phyloP scores from a whole-genome alignment of 1,140 invertebrate species.

The Idris sp. region DNA sequence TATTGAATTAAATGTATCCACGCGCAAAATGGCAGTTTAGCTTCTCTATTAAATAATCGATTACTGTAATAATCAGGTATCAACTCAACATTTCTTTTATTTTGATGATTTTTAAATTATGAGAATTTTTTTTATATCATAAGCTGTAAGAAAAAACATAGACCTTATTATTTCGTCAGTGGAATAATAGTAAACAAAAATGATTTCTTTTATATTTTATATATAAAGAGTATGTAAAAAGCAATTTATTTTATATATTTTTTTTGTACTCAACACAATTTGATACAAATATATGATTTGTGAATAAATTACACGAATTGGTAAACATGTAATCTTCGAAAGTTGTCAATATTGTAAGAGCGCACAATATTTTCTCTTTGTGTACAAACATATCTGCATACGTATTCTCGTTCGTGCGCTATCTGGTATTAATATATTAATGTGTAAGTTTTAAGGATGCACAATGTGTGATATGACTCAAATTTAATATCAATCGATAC shows the following conservation, averaged over 20 bases:
- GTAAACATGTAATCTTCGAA: too few species aligned
- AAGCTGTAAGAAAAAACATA: too few species aligned
- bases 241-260: too few species aligned
- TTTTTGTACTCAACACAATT: too few species aligned
- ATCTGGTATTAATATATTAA: slow-evolving; percentile 16
- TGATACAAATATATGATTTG: too few species aligned
- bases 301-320: too few species aligned
- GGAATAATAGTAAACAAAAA: too few species aligned
- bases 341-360: too few species aligned
- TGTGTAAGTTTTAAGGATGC: neutral
- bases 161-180: too few species aligned
- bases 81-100: slow-evolving; percentile 21
- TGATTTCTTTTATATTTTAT: too few species aligned
- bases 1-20: slow-evolving; percentile 61
- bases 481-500: neutral
- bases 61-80: slow-evolving; percentile 32
- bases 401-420: slow-evolving; percentile 28
- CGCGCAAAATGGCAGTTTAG: slow-evolving; percentile 42
- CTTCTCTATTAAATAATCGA: slow-evolving; percentile 43
- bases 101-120: slow-evolving; percentile 1
- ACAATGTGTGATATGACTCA: neutral
- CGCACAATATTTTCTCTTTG: slow-evolving; percentile 19
- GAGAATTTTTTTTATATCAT: too few species aligned
- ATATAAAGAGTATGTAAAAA: too few species aligned
- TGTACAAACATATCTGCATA: slow-evolving; percentile 52